These are phyloP conservation scores for Lacanobia oleracea DNA, from an alignment of 2,888 invertebrate genomes.

Conservation along the genomic window DNA sequence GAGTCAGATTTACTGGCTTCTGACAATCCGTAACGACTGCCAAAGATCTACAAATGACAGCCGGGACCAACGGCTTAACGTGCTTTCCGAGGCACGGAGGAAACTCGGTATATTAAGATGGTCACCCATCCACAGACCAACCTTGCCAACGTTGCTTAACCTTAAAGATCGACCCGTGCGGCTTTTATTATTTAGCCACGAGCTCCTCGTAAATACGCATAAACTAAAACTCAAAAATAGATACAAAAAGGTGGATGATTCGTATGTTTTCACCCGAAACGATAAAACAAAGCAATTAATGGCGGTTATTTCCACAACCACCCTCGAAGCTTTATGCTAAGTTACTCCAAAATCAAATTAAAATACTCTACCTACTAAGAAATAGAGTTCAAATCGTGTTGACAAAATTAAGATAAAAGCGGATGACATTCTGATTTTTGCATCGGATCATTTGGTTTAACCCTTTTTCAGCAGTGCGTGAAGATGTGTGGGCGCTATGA, in stretches of 20 bases:
- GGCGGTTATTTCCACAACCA: conserved; percentile 28
- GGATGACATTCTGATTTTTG: conserved; percentile 56
- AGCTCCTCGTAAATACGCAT: neutral
- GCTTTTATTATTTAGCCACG: too few relatives aligned
- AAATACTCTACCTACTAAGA: neutral
- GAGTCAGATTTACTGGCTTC: too few relatives aligned
- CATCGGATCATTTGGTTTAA: conserved; percentile 56
- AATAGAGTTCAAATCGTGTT: conserved; percentile 22
- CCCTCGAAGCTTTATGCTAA: conserved; percentile 32
- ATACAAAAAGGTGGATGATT: conserved; percentile 5
- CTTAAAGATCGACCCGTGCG: too few relatives aligned
- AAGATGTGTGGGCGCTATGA: conserved; percentile 35
- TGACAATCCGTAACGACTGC: too few relatives aligned
- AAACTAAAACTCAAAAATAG: neutral
- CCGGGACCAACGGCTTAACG: too few relatives aligned
- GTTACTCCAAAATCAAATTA: conserved; percentile 5
- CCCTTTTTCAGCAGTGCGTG: conserved; percentile 56
- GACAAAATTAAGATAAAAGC: conserved; percentile 14
- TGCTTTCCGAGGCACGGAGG: too few relatives aligned
- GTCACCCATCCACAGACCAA: too few relatives aligned
- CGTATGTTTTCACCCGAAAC: conserved; percentile 23
- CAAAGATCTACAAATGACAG: too few relatives aligned
- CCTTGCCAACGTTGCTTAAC: too few relatives aligned
- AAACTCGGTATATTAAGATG: too few relatives aligned
- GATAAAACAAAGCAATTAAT: conserved; percentile 44